These are phyloP conservation scores for Brachyptera putata DNA, from an alignment of 2,888 invertebrate genomes.

Conservation along the genomic window DNA sequence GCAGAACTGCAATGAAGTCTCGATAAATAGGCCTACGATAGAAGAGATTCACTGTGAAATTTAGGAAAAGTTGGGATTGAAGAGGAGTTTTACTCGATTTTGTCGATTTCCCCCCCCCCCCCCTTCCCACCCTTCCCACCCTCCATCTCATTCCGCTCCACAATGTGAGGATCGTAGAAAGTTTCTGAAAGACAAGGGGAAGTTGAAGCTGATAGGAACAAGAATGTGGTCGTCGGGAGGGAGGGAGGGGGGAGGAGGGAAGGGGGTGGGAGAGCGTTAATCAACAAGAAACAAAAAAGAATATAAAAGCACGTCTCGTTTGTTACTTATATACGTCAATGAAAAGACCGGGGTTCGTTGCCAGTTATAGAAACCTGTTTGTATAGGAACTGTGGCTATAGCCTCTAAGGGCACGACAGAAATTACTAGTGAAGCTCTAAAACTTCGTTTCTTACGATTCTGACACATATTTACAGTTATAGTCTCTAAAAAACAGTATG, in stretches of 20 bases:
- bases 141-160: background rate
- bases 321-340: background rate
- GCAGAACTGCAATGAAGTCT: conserved; percentile 20
- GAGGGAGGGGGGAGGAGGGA: background rate
- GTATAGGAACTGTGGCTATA: no score
- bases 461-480: no score
- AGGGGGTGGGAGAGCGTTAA: background rate
- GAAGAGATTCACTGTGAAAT: conserved; percentile 16
- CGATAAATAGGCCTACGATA: no score
- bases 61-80: conserved; percentile 18
- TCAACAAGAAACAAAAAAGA: conserved; percentile 12
- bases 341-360: no score
- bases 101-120: background rate
- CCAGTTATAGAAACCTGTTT: background rate
- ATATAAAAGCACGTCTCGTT: background rate
- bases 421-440: no score
- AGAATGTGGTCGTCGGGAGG: conserved; percentile 12
- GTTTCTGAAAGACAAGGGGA: conserved; percentile 15
- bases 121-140: background rate
- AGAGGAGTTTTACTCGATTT: conserved; percentile 9
- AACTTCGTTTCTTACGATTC: no score
- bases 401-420: no score
- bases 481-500: no score
- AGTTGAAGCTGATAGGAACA: conserved; percentile 19
- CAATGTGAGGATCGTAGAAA: background rate